Percentiles rank a stretch among this genome's conserved stretches.
phyloP scores from a whole-genome alignment of 1,140 invertebrate species.

The Polyergus mexicanus region DNA sequence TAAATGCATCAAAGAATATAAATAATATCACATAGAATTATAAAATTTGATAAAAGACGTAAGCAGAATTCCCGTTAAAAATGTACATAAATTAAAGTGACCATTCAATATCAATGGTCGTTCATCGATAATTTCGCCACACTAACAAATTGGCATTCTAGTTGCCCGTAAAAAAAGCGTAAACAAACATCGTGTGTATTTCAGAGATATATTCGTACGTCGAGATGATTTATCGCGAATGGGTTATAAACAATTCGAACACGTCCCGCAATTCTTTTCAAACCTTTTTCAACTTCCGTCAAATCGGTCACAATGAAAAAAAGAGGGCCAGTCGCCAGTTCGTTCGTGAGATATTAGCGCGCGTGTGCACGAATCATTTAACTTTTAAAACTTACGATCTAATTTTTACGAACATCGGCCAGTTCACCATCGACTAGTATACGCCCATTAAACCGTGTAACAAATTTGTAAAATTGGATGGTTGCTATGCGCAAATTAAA shows the following conservation, averaged over 20 bases:
- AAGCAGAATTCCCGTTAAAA: not conserved
- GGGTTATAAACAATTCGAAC: slow-evolving; percentile 32
- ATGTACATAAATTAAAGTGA: slow-evolving; percentile 5
- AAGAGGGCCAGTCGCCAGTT: not conserved
- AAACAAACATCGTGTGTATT: not conserved
- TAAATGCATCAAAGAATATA: not conserved
- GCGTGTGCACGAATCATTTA: slow-evolving; percentile 7
- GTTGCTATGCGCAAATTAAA: not conserved
- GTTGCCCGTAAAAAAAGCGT: not conserved
- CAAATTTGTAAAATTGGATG: slow-evolving; percentile 8
- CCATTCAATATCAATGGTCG: not conserved
- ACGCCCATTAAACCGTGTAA: not conserved
- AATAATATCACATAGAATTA: not conserved
- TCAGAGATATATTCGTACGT: not conserved
- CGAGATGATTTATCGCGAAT: slow-evolving; percentile 40
- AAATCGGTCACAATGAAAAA: slow-evolving; percentile 9
- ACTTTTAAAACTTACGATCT: slow-evolving; percentile 5
- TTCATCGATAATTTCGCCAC: not conserved
- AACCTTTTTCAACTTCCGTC: slow-evolving; percentile 19
- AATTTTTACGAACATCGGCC: slow-evolving; percentile 20
- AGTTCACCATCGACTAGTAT: not conserved
- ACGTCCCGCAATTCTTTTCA: not conserved
- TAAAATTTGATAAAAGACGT: not conserved
- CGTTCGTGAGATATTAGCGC: slow-evolving; percentile 35
- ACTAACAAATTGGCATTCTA: slow-evolving; percentile 9